These are phyloP conservation scores for Pristionchus japonicus DNA, from an alignment of 2,888 invertebrate genomes.

Conservation along the genomic window DNA sequence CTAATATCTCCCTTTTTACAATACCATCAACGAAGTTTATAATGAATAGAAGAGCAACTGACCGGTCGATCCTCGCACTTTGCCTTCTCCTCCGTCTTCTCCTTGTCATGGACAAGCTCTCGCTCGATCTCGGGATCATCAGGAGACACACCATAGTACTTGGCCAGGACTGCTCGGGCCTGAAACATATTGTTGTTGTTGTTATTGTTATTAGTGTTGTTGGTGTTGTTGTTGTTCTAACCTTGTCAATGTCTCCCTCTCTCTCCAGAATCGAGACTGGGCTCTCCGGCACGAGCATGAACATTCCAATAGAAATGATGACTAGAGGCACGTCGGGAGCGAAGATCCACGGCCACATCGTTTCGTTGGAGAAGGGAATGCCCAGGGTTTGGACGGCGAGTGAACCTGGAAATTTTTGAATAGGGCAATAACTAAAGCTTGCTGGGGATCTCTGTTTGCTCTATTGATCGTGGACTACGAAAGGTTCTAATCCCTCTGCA, in stretches of 20 bases:
- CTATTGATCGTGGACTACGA: too few species aligned
- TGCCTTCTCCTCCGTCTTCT: slow-evolving; percentile 9
- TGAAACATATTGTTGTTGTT: not conserved
- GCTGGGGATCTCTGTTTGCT: not conserved
- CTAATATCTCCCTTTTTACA: too few species aligned
- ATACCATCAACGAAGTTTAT: too few species aligned
- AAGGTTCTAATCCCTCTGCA: too few species aligned
- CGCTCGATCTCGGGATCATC: slow-evolving; percentile 57
- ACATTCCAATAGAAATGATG: not conserved
- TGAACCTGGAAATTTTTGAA: slow-evolving; percentile 52
- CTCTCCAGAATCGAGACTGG: slow-evolving; percentile 22
- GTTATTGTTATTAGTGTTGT: not conserved
- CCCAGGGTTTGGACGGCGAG: slow-evolving; percentile 57
- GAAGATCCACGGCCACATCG: slow-evolving; percentile 61
- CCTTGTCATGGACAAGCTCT: slow-evolving; percentile 49
- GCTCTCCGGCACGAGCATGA: not conserved
- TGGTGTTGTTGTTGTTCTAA: not conserved
- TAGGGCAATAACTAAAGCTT: too few species aligned
- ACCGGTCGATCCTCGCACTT: not conserved
- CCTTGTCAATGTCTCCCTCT: not conserved
- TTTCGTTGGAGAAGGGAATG: slow-evolving; percentile 58
- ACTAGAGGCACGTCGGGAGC: slow-evolving; percentile 49
- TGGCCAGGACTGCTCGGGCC: slow-evolving; percentile 58
- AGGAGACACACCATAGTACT: slow-evolving; percentile 58
- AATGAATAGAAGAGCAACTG: too few species aligned